phyloP scores from a whole-genome alignment of 1,140 invertebrate species.

The Plectus sambesii region DNA sequence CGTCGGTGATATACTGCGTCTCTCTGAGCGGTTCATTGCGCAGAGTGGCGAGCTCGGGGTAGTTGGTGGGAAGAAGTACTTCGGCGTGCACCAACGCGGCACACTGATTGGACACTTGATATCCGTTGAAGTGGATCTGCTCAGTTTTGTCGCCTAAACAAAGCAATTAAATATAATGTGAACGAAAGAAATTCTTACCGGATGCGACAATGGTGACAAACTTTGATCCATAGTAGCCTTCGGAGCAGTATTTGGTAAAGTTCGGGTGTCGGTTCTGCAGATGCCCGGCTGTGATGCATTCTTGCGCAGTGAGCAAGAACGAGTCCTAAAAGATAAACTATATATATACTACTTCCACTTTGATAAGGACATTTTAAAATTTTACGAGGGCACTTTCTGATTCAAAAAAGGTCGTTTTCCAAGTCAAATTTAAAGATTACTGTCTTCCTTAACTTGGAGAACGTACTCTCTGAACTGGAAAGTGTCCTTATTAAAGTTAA shows the following conservation, averaged over 20 bases:
- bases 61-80: slow-evolving; percentile 90
- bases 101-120: slow-evolving; percentile 96
- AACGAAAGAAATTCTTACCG: slow-evolving; percentile 49
- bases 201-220: slow-evolving; percentile 97
- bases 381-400: too few relatives aligned
- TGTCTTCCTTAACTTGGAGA: neutral
- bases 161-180: neutral
- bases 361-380: neutral
- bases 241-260: slow-evolving; percentile 72
- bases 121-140: slow-evolving; percentile 95
- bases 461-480: too few relatives aligned
- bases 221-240: slow-evolving; percentile 89
- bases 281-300: slow-evolving; percentile 91
- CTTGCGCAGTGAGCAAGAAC: slow-evolving; percentile 90
- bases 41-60: slow-evolving; percentile 87
- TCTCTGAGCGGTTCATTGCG: slow-evolving; percentile 67
- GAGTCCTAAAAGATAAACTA: slow-evolving; percentile 54
- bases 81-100: slow-evolving; percentile 86
- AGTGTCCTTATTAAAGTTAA: neutral
- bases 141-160: slow-evolving; percentile 59
- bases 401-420: too few relatives aligned
- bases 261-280: slow-evolving; percentile 87
- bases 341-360: neutral
- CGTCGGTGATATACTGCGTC: slow-evolving; percentile 94
- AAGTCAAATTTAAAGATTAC: neutral